Evolutionary conservation across 1,140 invertebrate genomes (phyloP).

Genomic region (Geopemphigus sp.): DNA sequence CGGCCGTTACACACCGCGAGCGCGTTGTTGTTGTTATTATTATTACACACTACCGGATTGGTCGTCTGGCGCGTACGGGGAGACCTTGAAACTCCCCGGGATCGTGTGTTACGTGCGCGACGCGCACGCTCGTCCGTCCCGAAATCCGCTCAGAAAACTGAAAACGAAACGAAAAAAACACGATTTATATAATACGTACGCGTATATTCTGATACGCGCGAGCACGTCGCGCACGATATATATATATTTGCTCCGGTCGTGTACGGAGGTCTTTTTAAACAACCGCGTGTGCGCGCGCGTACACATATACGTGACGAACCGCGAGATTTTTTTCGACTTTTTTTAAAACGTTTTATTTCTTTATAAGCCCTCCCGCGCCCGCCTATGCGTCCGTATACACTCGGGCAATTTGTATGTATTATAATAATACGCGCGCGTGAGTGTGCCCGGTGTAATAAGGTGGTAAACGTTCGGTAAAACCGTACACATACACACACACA

Average conservation of each 20-base stretch:
- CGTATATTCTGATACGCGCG: no score
- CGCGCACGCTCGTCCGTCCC: not conserved
- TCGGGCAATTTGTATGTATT: not conserved
- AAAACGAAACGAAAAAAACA: constrained; percentile 19
- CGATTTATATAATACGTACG: no score
- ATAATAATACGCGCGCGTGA: not conserved
- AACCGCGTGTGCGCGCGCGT: not conserved
- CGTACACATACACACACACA: not conserved
- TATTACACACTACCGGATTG: no score
- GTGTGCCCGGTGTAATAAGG: constrained; percentile 12
- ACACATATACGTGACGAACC: constrained; percentile 36
- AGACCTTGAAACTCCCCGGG: no score
- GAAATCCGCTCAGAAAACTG: not conserved
- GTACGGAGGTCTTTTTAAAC: no score
- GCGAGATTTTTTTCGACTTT: constrained; percentile 19
- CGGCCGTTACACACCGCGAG: no score
- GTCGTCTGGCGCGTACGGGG: no score
- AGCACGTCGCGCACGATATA: no score
- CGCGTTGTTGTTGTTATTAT: no score
- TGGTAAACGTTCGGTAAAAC: constrained; percentile 6
- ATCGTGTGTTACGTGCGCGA: no score
- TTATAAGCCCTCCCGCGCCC: no score
- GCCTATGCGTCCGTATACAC: not conserved
- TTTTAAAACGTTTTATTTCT: constrained; percentile 8
- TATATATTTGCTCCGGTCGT: no score